These are phyloP conservation scores for Camponotus pennsylvanicus DNA, from an alignment of 1,140 invertebrate genomes.

Conservation along the genomic window DNA sequence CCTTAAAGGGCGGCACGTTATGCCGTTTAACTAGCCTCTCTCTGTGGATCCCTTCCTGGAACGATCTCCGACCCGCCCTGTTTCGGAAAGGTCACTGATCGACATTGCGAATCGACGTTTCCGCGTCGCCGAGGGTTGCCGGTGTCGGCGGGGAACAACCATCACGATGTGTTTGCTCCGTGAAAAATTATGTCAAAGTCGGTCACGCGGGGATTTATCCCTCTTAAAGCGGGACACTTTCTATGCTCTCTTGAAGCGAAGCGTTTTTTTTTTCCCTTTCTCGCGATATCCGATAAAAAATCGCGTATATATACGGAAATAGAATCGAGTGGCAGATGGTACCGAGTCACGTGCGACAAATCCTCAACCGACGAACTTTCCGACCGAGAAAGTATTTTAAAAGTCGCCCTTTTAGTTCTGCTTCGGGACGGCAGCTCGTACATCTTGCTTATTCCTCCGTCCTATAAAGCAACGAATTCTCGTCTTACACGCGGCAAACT, in stretches of 20 bases:
- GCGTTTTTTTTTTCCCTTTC: background rate
- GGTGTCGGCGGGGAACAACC: constrained; percentile 5
- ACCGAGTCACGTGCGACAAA: constrained; percentile 35
- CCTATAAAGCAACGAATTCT: constrained; percentile 14
- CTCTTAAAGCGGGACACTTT: background rate
- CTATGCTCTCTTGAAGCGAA: background rate
- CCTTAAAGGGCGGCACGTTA: constrained; percentile 77
- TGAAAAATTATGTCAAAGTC: constrained; percentile 41
- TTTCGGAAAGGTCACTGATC: constrained; percentile 60
- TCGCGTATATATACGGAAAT: constrained; percentile 9
- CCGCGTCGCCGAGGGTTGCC: background rate
- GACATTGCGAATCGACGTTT: constrained; percentile 20
- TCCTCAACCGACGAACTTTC: constrained; percentile 49
- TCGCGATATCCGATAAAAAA: background rate
- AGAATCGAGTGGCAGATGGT: constrained; percentile 30
- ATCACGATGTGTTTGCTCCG: background rate
- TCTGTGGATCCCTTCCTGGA: constrained; percentile 57
- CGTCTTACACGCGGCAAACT: constrained; percentile 41
- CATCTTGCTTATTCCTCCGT: constrained; percentile 47
- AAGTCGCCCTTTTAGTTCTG: constrained; percentile 51
- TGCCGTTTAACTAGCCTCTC: constrained; percentile 73
- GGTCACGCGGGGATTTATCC: background rate
- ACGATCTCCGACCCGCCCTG: constrained; percentile 49
- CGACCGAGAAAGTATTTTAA: constrained; percentile 34
- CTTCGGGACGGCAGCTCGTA: constrained; percentile 38